Conservation (phyloP, 30 jellyfish, hydroid and myxozoan species). For the Cassiopea xamachana region DNA sequence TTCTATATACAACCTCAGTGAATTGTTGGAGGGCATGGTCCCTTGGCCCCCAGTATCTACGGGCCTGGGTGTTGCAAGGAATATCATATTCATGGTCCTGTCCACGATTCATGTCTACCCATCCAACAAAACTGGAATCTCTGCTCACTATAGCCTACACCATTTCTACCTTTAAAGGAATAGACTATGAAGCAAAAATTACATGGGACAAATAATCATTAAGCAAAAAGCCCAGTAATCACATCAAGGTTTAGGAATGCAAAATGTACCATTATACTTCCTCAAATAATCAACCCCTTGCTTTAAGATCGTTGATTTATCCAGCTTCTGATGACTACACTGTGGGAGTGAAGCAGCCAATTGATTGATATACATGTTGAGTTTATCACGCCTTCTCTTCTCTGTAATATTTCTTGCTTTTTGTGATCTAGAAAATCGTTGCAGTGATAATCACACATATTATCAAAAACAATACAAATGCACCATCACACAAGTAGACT, state of each 20-base stretch:
- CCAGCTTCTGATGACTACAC: slow-evolving; percentile 40
- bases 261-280: slow-evolving; percentile 2
- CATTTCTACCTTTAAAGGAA: too few species aligned
- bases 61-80: too few species aligned
- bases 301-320: slow-evolving; percentile 52
- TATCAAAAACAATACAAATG: background rate
- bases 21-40: too few species aligned
- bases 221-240: background rate
- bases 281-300: slow-evolving; percentile 59
- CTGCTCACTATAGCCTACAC: too few species aligned
- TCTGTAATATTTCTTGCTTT: slow-evolving; percentile 67
- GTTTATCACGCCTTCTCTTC: slow-evolving; percentile 61
- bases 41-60: too few species aligned
- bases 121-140: too few species aligned
- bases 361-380: slow-evolving; percentile 71
- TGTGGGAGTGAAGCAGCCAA: slow-evolving; percentile 68
- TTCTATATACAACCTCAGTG: too few species aligned
- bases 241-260: background rate
- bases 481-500: too few species aligned
- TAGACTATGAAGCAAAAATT: too few species aligned
- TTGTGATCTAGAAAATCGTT: slow-evolving; percentile 41
- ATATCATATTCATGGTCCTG: too few species aligned
- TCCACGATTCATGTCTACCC: too few species aligned
- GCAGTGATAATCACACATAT: background rate
- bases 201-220: too few species aligned